phyloP scores from a whole-genome alignment of 2,797 vertebrate species.

The Periparus ater region DNA sequence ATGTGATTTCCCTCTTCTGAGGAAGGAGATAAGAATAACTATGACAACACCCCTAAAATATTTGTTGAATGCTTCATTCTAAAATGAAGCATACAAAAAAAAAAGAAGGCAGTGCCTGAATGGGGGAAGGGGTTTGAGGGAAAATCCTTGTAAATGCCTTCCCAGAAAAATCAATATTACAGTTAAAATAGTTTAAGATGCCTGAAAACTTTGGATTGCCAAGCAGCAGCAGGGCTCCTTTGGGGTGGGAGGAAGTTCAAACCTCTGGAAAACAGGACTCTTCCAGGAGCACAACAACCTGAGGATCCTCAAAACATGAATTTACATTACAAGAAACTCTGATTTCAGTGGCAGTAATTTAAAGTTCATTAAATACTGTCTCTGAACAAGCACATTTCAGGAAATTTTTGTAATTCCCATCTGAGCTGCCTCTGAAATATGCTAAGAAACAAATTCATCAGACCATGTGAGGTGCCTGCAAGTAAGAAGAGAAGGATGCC shows the following conservation, averaged over 20 bases:
- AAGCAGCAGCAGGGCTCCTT: neutral
- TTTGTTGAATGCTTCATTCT: constrained; percentile 8
- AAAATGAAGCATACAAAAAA: neutral
- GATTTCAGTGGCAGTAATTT: neutral
- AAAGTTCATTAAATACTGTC: neutral
- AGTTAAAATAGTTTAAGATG: neutral
- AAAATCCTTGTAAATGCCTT: neutral
- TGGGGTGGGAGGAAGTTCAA: neutral
- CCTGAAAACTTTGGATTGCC: neutral
- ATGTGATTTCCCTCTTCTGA: constrained; percentile 50
- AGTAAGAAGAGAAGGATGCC: neutral
- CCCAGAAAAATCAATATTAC: neutral
- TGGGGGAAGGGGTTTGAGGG: neutral
- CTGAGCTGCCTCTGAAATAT: neutral
- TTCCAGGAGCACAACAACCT: neutral
- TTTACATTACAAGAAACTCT: neutral
- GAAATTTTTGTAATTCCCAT: neutral
- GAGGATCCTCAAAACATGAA: neutral
- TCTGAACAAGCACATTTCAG: neutral
- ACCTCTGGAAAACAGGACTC: neutral
- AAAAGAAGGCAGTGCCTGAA: neutral
- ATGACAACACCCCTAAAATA: constrained; percentile 44
- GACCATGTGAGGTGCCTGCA: neutral
- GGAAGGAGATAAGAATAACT: constrained; percentile 63
- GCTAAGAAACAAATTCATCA: neutral